These are phyloP conservation scores for Spilarctia lutea DNA, from an alignment of 2,888 invertebrate genomes.

Conservation along the genomic window DNA sequence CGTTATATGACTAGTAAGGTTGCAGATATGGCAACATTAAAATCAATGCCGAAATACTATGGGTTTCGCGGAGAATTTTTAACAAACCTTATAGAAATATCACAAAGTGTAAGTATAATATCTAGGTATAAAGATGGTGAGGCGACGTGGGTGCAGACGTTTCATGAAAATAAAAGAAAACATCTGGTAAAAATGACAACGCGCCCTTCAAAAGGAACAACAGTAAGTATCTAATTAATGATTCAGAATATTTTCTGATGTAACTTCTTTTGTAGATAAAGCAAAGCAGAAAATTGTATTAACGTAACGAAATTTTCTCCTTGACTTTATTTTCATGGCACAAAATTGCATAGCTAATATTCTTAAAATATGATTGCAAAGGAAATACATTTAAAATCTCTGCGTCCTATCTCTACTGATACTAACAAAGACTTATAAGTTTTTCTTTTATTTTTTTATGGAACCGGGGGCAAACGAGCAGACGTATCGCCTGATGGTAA, in stretches of 20 bases:
- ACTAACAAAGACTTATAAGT: too few species aligned
- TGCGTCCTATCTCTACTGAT: background rate
- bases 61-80: constrained; percentile 91
- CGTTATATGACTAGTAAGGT: constrained; percentile 90
- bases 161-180: constrained; percentile 78
- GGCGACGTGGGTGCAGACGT: constrained; percentile 87
- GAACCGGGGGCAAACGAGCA: too few species aligned
- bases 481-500: too few species aligned
- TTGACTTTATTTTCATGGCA: background rate
- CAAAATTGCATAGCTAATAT: background rate
- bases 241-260: background rate
- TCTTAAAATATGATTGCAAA: background rate
- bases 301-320: too few species aligned
- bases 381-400: background rate
- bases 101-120: constrained; percentile 86
- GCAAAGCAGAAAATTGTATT: too few species aligned
- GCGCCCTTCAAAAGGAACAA: constrained; percentile 90
- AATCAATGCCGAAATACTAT: constrained; percentile 83
- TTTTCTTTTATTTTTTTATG: too few species aligned
- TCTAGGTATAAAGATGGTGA: constrained; percentile 78
- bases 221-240: constrained; percentile 75
- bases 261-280: too few species aligned
- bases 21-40: constrained; percentile 80
- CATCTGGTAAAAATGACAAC: constrained; percentile 60
- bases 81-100: constrained; percentile 87